Evolutionary conservation across 2,888 invertebrate genomes (phyloP), one percentile per base, ranked within the genome.

Genomic region (Phasia obesa): DNA sequence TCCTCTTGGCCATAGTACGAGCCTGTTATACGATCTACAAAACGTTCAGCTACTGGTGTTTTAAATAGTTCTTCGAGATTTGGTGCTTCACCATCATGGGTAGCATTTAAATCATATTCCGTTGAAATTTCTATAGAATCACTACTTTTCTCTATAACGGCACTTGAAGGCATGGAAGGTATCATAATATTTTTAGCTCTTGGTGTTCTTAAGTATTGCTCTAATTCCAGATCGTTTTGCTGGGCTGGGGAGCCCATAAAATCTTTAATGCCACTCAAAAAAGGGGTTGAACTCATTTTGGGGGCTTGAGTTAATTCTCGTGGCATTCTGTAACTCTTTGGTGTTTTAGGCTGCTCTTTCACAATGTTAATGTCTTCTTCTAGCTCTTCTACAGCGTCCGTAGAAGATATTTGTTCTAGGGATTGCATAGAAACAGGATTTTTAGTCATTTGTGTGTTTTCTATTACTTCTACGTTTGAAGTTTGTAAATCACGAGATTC

Each of bases 121-220:
- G 85, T 84, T 9, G 87, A 85, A 13, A 87, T 65, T 27, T 85
- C 86, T 1, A 87, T 38, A 0, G 87, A 86, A 67, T 85, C 86
- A 0, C 80, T 59, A 0, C 85, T 78, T 21, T 87, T 83, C 47
- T 90, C 87, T 19, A 90, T 82, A 7, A 89, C 84, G 0, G 88
- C 87, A 84, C 90, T 91, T 4, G 90, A 87, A 0, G 91, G 90
- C 49, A 80, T 53, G 0, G 89, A 86, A 5, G 89, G 87, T 51
- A 91, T 87, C 90, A 90, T 91, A 0, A 89, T 78, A 67, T 88
- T 86, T 78, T 87, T 89, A 13, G 89, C 89, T 23, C 89, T 87
- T 13, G 90, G 90, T 13, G 90, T 91, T 55, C 88, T 90, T 15
- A 91, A 87, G 55, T 87, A 88, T 59, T 86, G 64, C 13, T 89